Conservation (phyloP, 1,140 invertebrate species). For the Leucophenga varia region DNA sequence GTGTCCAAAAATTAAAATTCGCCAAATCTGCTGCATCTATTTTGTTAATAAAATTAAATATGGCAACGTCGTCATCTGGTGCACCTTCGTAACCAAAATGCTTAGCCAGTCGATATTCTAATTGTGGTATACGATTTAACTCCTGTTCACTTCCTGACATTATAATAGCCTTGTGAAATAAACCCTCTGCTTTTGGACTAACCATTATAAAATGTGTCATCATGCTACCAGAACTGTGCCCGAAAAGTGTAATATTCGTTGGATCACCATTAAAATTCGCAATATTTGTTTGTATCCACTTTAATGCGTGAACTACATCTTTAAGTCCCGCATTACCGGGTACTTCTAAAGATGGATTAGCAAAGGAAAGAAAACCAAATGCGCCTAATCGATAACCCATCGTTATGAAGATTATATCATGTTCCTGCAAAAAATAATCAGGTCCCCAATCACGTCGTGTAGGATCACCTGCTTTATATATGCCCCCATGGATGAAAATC, state of each 20-base stretch:
- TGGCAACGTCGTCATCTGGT: conserved; percentile 18
- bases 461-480: conserved; percentile 59
- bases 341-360: conserved; percentile 63
- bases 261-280: conserved; percentile 63
- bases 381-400: conserved; percentile 57
- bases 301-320: conserved; percentile 59
- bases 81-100: conserved; percentile 37
- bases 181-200: conserved; percentile 49
- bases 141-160: conserved; percentile 59
- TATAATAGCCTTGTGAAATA: conserved; percentile 63
- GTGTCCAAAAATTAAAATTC: conserved; percentile 14
- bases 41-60: conserved; percentile 22
- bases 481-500: conserved; percentile 73
- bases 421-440: conserved; percentile 61
- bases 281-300: conserved; percentile 65
- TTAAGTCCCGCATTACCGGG: conserved; percentile 61
- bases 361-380: conserved; percentile 61
- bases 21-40: conserved; percentile 20
- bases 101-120: conserved; percentile 39
- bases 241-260: conserved; percentile 60
- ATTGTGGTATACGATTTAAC: conserved; percentile 10
- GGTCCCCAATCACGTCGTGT: conserved; percentile 44
- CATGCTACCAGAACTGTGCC: conserved; percentile 59
- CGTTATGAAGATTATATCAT: conserved; percentile 58
- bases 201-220: conserved; percentile 40